Evolutionary conservation across 2,113 vertebrate species (phyloP).

Genomic region (Phalacrocorax brasilianus): DNA sequence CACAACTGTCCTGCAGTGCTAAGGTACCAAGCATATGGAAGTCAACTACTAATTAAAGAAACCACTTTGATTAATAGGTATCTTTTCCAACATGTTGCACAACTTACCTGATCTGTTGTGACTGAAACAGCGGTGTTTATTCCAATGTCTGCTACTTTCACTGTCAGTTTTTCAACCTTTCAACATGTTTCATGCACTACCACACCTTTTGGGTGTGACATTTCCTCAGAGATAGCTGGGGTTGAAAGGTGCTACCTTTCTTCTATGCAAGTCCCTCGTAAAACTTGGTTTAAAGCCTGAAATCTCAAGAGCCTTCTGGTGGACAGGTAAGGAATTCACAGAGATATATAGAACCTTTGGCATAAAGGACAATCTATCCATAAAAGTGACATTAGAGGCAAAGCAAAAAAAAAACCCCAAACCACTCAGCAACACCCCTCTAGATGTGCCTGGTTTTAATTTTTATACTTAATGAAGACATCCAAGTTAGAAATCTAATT

Average conservation of each 20-base stretch:
- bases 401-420: neutral
- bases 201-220: neutral
- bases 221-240: neutral
- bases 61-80: neutral
- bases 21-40: neutral
- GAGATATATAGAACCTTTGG: neutral
- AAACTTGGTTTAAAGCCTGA: neutral
- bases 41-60: neutral
- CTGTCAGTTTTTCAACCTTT: neutral
- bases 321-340: neutral
- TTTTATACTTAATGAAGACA: neutral
- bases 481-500: neutral
- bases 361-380: neutral
- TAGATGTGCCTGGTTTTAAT: neutral
- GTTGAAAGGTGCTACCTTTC: neutral
- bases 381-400: neutral
- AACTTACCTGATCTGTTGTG: neutral
- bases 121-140: neutral
- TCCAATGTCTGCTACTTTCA: neutral
- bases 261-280: neutral
- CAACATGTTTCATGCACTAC: neutral
- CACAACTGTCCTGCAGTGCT: neutral
- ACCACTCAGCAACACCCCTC: neutral
- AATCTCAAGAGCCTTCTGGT: neutral
- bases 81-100: neutral